These are phyloP conservation scores for Megastigmus dorsalis DNA, from an alignment of 2,888 invertebrate genomes.

Conservation along the genomic window DNA sequence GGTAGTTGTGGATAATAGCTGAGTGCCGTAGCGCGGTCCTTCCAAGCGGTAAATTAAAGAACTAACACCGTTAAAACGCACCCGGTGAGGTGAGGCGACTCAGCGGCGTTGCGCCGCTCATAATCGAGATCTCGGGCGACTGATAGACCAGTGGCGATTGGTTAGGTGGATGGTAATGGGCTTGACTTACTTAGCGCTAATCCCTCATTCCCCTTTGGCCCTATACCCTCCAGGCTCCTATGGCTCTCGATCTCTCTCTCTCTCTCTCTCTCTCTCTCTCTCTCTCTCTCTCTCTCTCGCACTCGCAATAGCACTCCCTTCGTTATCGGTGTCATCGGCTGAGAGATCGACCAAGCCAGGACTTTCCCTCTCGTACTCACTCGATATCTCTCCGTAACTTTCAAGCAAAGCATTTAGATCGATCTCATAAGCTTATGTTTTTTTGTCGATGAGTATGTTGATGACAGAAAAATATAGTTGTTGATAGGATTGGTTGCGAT, in stretches of 20 bases:
- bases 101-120: neutral
- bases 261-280: slow-evolving; percentile 44
- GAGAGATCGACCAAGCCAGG: no score
- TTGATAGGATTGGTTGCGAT: no score
- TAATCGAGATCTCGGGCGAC: slow-evolving; percentile 32
- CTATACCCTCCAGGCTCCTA: no score
- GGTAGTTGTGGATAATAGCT: neutral
- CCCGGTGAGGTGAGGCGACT: neutral
- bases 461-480: no score
- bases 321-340: neutral
- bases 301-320: neutral
- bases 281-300: slow-evolving; percentile 17
- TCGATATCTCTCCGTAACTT: no score
- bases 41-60: slow-evolving; percentile 36
- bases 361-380: no score
- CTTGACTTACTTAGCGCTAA: slow-evolving; percentile 60
- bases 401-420: no score
- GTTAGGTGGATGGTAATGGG: slow-evolving; percentile 54
- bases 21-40: neutral
- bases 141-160: slow-evolving; percentile 51
- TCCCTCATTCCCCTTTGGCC: slow-evolving; percentile 49
- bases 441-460: no score
- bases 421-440: no score
- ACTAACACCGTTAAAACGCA: slow-evolving; percentile 39
- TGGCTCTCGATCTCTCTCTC: slow-evolving; percentile 39